phyloP scores from a whole-genome alignment of 2,888 invertebrate species.

The Muscina levida region DNA sequence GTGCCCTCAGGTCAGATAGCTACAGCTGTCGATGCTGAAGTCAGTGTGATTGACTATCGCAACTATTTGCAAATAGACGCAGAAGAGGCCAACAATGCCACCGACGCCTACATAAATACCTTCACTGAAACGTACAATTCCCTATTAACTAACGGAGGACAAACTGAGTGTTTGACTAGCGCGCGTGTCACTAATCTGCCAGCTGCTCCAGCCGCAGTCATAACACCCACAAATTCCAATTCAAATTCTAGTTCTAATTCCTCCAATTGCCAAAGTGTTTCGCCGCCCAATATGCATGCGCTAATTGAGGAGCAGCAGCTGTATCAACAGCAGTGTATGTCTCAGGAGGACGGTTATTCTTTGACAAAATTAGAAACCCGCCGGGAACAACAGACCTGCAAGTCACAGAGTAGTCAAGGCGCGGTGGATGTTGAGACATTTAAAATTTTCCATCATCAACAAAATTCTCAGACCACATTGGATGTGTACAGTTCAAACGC shows the following conservation, averaged over 20 bases:
- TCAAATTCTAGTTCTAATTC: slow-evolving; percentile 65
- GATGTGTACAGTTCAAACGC: slow-evolving; percentile 31
- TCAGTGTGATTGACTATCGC: slow-evolving; percentile 48
- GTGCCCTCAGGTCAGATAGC: neutral
- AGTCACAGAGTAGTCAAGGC: slow-evolving; percentile 11
- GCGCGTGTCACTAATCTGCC: slow-evolving; percentile 43
- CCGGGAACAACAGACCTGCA: slow-evolving; percentile 71
- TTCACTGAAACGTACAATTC: slow-evolving; percentile 79
- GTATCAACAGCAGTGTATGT: slow-evolving; percentile 77
- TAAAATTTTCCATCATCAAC: slow-evolving; percentile 67
- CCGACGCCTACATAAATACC: slow-evolving; percentile 70
- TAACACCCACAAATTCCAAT: slow-evolving; percentile 53
- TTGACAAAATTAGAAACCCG: slow-evolving; percentile 78
- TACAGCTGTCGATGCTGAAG: slow-evolving; percentile 14
- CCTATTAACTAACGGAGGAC: slow-evolving; percentile 71
- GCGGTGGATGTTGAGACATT: slow-evolving; percentile 67
- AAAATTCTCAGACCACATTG: slow-evolving; percentile 52
- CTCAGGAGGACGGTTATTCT: slow-evolving; percentile 77
- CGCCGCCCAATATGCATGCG: slow-evolving; percentile 70
- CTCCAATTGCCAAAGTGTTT: slow-evolving; percentile 67
- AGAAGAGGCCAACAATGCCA: slow-evolving; percentile 60
- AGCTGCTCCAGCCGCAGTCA: slow-evolving; percentile 25
- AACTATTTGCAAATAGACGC: slow-evolving; percentile 50
- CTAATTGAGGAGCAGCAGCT: slow-evolving; percentile 76
- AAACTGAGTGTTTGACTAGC: slow-evolving; percentile 63